phyloP scores from a whole-genome alignment of 2,797 vertebrate genomes.

The Tarsius wallacei region DNA sequence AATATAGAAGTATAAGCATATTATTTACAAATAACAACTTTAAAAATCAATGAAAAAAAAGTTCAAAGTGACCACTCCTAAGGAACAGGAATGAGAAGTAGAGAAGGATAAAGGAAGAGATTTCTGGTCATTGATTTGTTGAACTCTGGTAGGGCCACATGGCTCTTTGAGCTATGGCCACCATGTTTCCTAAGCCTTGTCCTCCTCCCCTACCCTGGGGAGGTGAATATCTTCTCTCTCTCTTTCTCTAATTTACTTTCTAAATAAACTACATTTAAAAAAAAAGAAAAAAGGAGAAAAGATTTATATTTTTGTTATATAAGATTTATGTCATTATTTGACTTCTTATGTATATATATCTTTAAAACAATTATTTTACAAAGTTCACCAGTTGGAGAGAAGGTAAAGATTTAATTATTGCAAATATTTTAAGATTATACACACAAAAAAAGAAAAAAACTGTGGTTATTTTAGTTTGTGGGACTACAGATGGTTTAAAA shows the following conservation, averaged over 20 bases:
- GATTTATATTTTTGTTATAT: background rate
- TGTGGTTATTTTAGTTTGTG: slow-evolving; percentile 1
- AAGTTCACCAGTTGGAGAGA: background rate
- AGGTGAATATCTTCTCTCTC: too few relatives aligned
- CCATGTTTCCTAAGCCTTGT: too few relatives aligned
- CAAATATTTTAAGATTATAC: slow-evolving; percentile 20
- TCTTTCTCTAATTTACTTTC: too few relatives aligned
- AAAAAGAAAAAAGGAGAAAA: too few relatives aligned
- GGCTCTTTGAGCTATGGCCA: too few relatives aligned
- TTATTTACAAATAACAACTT: background rate
- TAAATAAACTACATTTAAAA: too few relatives aligned
- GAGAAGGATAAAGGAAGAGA: background rate
- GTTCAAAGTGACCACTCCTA: background rate
- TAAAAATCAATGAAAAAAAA: background rate
- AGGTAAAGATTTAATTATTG: slow-evolving; percentile 6
- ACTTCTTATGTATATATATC: background rate
- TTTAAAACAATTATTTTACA: background rate
- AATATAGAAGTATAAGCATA: background rate
- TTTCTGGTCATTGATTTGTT: background rate
- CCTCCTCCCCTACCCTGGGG: too few relatives aligned
- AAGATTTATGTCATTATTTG: background rate
- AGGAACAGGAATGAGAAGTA: background rate
- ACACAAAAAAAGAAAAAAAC: slow-evolving; percentile 7
- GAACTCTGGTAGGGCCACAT: too few relatives aligned
- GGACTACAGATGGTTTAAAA: slow-evolving; percentile 3